Base-by-base conservation (phyloP, 2,113 vertebrate species). In the Engraulis encrasicolus region DNA sequence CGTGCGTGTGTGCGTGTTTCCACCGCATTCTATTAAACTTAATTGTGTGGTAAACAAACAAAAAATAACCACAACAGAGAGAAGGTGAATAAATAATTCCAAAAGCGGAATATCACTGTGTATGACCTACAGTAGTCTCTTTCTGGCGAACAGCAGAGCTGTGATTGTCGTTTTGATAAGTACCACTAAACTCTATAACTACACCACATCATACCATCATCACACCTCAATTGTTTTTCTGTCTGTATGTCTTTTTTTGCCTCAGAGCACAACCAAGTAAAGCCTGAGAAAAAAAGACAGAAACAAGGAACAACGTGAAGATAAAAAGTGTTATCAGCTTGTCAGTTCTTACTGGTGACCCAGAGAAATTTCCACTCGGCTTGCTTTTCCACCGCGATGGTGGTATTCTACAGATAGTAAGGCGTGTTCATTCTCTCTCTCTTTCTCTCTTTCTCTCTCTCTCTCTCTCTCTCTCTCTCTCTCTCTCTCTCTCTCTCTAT, bases 341-440 rank as follows among this genome's bases (percentile, higher is more conserved):
- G 74, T 74, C 66, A 74, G 23, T 85, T 86, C 87, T 85, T 85
- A 81, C 58, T 78, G 82, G 61, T 31, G 23, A 88, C 83, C 85
- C 80, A 80, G 78, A 82, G 79, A 87, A 80, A 31, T 83, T 85
- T 88, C 81, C 81, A 85, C 15, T 81, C 81, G 83, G 78, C n/a
- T 83, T 85, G 83, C 58, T 85, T 86, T 84, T 81, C 37, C 78
- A 78, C 48, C 23, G 37, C 78, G 84, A 54, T 85, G 40, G 19
- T n/a, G 20, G 48, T 54, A 84, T 74, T 18, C 54, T 82, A 52
- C 58, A 66, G 58, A 66, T 66, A 58, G 2, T 58, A 14, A 66
- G 11, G 31, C 23, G n/a, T 27, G 11, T 66, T 66, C n/a, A 27
- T n/a, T 27, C 23, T 66, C 23, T 66, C 14, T 66, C 11, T 12